phyloP scores from a whole-genome alignment of 2,888 invertebrate genomes.

The Elaeidobius kamerunicus region DNA sequence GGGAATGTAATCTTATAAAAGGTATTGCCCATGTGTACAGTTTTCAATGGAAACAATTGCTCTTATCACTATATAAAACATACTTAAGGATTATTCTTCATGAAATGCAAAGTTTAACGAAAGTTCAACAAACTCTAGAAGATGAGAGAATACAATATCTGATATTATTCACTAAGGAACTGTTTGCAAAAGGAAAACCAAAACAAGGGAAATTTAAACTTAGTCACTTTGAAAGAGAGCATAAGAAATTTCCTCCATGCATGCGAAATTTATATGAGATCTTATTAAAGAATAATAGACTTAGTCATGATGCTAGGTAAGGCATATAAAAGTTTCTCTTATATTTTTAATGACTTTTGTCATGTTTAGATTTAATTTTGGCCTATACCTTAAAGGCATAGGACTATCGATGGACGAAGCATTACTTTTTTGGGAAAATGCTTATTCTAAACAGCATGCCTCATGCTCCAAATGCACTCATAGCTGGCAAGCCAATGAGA shows the following conservation, averaged over 20 bases:
- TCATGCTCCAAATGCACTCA: conserved; percentile 56
- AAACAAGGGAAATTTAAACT: conserved; percentile 33
- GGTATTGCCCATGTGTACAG: conserved; percentile 57
- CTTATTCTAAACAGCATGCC: conserved; percentile 57
- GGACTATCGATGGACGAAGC: conserved; percentile 65
- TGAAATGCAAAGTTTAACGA: conserved; percentile 40
- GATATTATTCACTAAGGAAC: conserved; percentile 41
- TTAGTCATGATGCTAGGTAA: conserved; percentile 59
- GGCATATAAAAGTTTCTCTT: background rate
- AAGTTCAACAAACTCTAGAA: conserved; percentile 44
- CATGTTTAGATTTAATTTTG: conserved; percentile 58
- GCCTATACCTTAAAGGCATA: conserved; percentile 68
- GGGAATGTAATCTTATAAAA: conserved; percentile 53
- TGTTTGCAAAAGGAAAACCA: conserved; percentile 11
- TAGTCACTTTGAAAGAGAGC: conserved; percentile 50
- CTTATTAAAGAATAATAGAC: conserved; percentile 57
- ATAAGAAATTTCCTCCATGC: conserved; percentile 59
- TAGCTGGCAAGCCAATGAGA: conserved; percentile 61
- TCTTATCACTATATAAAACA: conserved; percentile 51
- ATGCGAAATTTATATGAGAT: conserved; percentile 60
- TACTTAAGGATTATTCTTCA: conserved; percentile 49
- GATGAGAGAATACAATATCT: conserved; percentile 47
- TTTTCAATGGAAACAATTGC: conserved; percentile 55
- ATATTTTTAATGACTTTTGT: conserved; percentile 1
- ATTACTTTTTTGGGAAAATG: conserved; percentile 61